Percentiles rank a stretch among this genome's conserved stretches.
Conservation (phyloP, 2,888 invertebrate species). For the Carcina quercana region DNA sequence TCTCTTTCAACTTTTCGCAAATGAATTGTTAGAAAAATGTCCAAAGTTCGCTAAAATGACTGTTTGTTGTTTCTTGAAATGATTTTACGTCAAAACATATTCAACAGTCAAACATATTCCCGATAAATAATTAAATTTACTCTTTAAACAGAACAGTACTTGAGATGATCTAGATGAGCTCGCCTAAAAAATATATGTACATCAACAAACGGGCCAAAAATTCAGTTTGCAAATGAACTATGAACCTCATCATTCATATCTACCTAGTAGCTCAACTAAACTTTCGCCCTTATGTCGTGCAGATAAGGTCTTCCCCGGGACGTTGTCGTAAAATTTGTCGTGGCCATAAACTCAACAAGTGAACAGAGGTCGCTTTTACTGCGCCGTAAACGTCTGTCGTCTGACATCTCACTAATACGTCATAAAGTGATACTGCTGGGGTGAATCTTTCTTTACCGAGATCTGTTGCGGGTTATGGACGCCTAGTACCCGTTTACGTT, state of each 20-base stretch:
- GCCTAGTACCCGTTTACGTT: too few species aligned
- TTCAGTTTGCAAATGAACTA: conserved; percentile 16
- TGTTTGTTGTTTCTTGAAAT: too few species aligned
- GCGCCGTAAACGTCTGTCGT: conserved; percentile 44
- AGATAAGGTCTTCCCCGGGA: conserved; percentile 1
- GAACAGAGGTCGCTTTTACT: conserved; percentile 46
- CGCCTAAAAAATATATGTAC: background rate
- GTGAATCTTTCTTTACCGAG: conserved; percentile 25
- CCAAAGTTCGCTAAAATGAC: too few species aligned
- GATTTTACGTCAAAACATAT: too few species aligned
- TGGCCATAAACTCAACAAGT: conserved; percentile 51
- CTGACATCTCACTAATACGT: conserved; percentile 54
- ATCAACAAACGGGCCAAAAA: conserved; percentile 8
- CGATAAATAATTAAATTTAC: too few species aligned
- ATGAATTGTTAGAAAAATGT: too few species aligned
- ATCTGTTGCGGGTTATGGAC: too few species aligned
- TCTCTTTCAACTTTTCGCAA: too few species aligned
- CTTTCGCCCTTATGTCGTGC: background rate
- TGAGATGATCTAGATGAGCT: background rate
- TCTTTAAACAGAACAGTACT: background rate
- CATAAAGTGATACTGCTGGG: conserved; percentile 33
- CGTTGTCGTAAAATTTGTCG: conserved; percentile 27
- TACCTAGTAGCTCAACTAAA: conserved; percentile 7
- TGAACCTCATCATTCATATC: conserved; percentile 9
- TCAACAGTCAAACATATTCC: too few species aligned